Evolutionary conservation across 2,888 invertebrate genomes (phyloP).

Genomic region (Hedychridium roseum): DNA sequence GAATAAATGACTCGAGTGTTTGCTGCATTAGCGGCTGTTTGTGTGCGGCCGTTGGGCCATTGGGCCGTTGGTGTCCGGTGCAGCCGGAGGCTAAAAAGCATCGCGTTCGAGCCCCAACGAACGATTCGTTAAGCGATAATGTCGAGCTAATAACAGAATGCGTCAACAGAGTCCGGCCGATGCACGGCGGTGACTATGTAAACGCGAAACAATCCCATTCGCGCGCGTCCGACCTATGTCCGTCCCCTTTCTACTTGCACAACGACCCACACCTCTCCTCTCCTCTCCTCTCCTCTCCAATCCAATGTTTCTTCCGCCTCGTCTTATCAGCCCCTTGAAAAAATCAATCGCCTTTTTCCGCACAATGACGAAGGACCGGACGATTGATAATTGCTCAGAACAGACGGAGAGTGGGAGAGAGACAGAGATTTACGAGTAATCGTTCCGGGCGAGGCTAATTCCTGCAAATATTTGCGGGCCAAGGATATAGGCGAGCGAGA

Average conservation of each 20-base stretch:
- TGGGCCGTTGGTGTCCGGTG: no score
- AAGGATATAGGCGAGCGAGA: constrained; percentile 46
- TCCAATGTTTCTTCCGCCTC: constrained; percentile 5
- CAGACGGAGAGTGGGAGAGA: no score
- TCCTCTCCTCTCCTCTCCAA: constrained; percentile 13
- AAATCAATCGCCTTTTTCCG: no score
- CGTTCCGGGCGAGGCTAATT: constrained; percentile 37
- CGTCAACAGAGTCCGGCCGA: constrained; percentile 44
- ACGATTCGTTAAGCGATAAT: constrained; percentile 59
- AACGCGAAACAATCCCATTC: constrained; percentile 55
- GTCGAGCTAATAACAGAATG: constrained; percentile 55
- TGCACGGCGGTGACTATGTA: constrained; percentile 35
- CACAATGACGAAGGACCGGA: no score
- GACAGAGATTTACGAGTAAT: constrained; percentile 30
- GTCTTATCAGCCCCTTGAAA: no score
- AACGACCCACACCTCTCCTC: constrained; percentile 10
- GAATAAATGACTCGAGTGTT: no score
- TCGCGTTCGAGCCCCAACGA: constrained; percentile 21
- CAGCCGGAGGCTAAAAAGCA: constrained; percentile 36
- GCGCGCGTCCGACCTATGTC: constrained; percentile 9
- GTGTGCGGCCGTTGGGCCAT: no score
- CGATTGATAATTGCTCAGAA: no score
- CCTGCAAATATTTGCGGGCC: constrained; percentile 60
- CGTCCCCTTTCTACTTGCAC: not conserved
- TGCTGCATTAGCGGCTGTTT: no score